Conservation (phyloP, 2,888 invertebrate species). For the Himalopsyche tibetana region DNA sequence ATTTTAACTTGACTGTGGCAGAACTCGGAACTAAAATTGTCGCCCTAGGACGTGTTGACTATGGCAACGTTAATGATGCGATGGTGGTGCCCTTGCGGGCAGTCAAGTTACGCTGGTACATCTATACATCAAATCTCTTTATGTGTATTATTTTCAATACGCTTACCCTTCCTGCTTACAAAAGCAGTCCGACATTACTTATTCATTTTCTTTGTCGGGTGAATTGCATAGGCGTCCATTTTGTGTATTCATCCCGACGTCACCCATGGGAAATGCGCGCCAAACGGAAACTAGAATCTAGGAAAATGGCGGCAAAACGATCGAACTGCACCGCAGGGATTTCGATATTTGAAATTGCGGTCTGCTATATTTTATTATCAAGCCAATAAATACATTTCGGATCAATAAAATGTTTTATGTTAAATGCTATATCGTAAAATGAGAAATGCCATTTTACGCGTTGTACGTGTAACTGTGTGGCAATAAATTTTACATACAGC, state of each 20-base stretch:
- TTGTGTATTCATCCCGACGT: conserved; percentile 47
- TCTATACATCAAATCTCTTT: too few relatives aligned
- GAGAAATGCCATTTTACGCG: neutral
- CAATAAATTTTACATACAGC: too few relatives aligned
- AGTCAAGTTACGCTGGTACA: too few relatives aligned
- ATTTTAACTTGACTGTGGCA: too few relatives aligned
- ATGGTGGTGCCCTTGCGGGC: too few relatives aligned
- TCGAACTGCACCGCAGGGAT: conserved; percentile 47
- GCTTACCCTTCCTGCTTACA: neutral
- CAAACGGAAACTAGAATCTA: conserved; percentile 51
- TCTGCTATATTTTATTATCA: conserved; percentile 50
- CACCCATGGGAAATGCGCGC: conserved; percentile 50
- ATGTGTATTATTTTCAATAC: neutral
- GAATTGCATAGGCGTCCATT: conserved; percentile 52
- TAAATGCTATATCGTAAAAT: neutral
- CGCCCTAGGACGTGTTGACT: too few relatives aligned
- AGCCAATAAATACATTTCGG: conserved; percentile 53
- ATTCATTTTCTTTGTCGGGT: conserved; percentile 44
- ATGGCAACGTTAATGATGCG: too few relatives aligned
- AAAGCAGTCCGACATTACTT: conserved; percentile 47
- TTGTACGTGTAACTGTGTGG: too few relatives aligned
- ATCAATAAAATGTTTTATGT: conserved; percentile 43
- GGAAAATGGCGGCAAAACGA: conserved; percentile 57
- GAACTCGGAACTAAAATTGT: too few relatives aligned
- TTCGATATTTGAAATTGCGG: conserved; percentile 46